Base-by-base conservation (phyloP, 92 coral and sea anemone species). In the Epizoanthus ramosus region DNA sequence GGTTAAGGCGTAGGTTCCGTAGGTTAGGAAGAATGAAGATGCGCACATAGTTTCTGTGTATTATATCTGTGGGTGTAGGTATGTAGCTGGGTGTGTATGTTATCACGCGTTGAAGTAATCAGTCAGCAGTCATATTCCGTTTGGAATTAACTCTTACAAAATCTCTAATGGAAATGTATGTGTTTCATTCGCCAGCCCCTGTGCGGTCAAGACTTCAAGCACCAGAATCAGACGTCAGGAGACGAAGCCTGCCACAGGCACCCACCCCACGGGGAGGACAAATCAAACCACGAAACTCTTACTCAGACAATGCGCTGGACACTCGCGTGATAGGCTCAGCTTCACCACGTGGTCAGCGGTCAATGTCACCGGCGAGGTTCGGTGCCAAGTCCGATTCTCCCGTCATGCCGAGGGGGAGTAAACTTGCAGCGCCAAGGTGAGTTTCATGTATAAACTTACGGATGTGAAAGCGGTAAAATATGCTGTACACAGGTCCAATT, bases 341-440 rank as follows among this genome's bases (percentile, higher is more conserved):
- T 13, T 45, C 84, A n/a, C 82, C 81, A 69, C 79, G 75, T 28
- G 74, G 90, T 63, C 85, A 79, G 74, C 86, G 93, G 8, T 89
- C 92, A 8, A 14, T 57, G 18, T 89, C 92, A 25, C 92, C 92
- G 28, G 92, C 88, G 17, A 83, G 89, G 56, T 70, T 87, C 63
- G 90, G 88, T 41, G 63, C 72, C 68, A 75, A 74, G 74, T 47
- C 83, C 19, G 87, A 87, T 35, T 70, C 83, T 24, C 90, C 91
- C 54, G 88, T 90, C 50, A 84, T 90, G 10, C 94, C 97, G 35
- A 88, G 97, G 63, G 92, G 90, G 35, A 92, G 97, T 24, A 92
- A 91, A 80, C 90, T 93, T 39, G 94, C 90, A 23, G 89, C 93
- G 31, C 94, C 97, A 43, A 91, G 97, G 97, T 93, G 79, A 2